Conservation (phyloP, 2,113 vertebrate genomes). For the Lepus americanus region DNA sequence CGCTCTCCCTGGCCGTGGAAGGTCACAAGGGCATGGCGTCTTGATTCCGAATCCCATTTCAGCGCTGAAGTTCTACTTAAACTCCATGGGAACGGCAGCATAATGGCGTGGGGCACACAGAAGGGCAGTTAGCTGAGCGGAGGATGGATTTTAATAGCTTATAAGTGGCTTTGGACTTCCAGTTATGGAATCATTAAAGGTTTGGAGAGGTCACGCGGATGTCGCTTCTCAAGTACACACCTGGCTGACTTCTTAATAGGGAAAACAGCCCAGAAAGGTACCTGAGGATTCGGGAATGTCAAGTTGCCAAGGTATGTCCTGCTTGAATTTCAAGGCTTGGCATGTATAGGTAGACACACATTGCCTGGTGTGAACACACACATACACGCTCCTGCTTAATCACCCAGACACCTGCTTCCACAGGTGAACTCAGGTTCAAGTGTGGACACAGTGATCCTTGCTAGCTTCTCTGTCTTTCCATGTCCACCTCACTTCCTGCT, state of each 20-base stretch:
- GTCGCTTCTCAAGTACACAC: background rate
- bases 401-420: background rate
- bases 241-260: background rate
- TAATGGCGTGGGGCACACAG: background rate
- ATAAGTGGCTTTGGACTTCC: conserved; percentile 56
- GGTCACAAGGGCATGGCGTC: background rate
- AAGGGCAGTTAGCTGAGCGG: background rate
- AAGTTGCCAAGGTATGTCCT: background rate
- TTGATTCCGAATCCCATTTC: background rate
- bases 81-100: background rate
- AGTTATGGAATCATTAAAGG: conserved; percentile 40
- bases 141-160: conserved; percentile 69
- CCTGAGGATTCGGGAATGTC: background rate
- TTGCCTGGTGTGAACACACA: too few species aligned
- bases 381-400: background rate
- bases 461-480: background rate
- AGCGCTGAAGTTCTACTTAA: background rate
- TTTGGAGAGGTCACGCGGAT: conserved; percentile 53
- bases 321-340: background rate
- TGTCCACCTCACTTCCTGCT: background rate
- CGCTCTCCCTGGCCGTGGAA: background rate
- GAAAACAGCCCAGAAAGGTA: background rate
- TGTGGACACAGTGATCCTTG: fast-evolving
- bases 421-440: background rate
- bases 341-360: background rate